phyloP scores from a whole-genome alignment of 2,888 invertebrate species.

The Spisula solida region DNA sequence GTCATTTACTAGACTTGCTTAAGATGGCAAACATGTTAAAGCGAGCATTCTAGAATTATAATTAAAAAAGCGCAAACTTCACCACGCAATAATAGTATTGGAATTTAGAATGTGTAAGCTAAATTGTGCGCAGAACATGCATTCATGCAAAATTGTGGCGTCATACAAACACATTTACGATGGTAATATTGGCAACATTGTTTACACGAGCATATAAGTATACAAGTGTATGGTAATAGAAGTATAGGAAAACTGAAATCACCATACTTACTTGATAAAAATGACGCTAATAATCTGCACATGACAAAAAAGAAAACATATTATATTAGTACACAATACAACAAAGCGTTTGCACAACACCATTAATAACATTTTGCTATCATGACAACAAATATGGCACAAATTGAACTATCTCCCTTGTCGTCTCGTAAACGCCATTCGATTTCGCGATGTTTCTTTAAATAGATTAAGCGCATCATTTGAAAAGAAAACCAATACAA shows the following conservation, averaged over 20 bases:
- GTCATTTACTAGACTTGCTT: too few relatives aligned
- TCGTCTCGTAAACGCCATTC: not conserved
- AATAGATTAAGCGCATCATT: not conserved
- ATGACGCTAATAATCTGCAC: constrained; percentile 40
- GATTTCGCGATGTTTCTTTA: not conserved
- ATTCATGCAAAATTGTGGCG: not conserved
- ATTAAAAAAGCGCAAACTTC: too few relatives aligned
- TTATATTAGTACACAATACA: constrained; percentile 24
- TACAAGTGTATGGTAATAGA: not conserved
- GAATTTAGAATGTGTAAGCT: not conserved
- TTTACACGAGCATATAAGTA: not conserved
- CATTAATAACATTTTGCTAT: constrained; percentile 7
- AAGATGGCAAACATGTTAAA: too few relatives aligned
- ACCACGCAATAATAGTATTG: too few relatives aligned
- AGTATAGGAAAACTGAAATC: not conserved
- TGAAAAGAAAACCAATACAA: not conserved
- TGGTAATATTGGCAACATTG: not conserved
- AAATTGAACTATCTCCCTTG: not conserved
- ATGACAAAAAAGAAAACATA: constrained; percentile 40
- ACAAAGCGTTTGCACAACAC: not conserved
- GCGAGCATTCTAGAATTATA: too few relatives aligned
- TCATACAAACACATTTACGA: not conserved
- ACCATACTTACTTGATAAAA: constrained; percentile 36
- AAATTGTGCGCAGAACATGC: not conserved
- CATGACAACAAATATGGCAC: constrained; percentile 4